A percentile compares a stretch with the other conserved stretches of the same genome.
Conservation (phyloP, 1,140 invertebrate genomes). For the Hermatobates lingyangjiaoensis region DNA sequence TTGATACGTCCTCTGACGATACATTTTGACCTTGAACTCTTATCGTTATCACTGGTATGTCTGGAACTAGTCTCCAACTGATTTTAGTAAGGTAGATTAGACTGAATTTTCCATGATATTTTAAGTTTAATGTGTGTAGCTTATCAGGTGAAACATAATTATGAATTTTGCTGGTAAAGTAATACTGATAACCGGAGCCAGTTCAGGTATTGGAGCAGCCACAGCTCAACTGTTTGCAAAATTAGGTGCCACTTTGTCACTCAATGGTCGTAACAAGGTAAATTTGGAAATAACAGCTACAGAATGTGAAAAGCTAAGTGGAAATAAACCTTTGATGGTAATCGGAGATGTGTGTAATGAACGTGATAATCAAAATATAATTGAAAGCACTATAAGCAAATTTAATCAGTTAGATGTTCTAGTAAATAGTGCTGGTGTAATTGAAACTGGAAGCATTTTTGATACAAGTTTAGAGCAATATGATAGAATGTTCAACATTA, state of each 20-base stretch:
- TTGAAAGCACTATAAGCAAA: constrained; percentile 45
- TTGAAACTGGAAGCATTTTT: constrained; percentile 64
- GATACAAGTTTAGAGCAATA: constrained; percentile 61
- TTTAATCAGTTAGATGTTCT: constrained; percentile 56
- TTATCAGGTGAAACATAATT: too few species aligned
- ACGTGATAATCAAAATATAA: constrained; percentile 44
- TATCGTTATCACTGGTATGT: too few species aligned
- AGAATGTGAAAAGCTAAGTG: constrained; percentile 33
- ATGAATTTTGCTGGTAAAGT: constrained; percentile 46
- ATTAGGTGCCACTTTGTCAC: constrained; percentile 40
- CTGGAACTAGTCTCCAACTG: too few species aligned
- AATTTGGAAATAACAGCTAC: constrained; percentile 41
- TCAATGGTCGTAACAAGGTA: constrained; percentile 54
- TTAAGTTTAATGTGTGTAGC: too few species aligned
- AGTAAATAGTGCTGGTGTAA: constrained; percentile 73
- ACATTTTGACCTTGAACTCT: too few species aligned
- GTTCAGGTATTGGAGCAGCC: constrained; percentile 69
- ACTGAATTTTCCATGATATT: too few species aligned
- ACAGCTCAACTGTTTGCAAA: constrained; percentile 55
- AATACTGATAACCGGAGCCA: constrained; percentile 54
- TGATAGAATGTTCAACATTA: constrained; percentile 65
- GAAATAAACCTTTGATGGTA: constrained; percentile 29
- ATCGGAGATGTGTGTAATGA: constrained; percentile 58
- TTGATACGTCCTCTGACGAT: too few species aligned
- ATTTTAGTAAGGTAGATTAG: too few species aligned